Base-by-base conservation (phyloP, 2,888 invertebrate genomes). In the Euphydryas editha region DNA sequence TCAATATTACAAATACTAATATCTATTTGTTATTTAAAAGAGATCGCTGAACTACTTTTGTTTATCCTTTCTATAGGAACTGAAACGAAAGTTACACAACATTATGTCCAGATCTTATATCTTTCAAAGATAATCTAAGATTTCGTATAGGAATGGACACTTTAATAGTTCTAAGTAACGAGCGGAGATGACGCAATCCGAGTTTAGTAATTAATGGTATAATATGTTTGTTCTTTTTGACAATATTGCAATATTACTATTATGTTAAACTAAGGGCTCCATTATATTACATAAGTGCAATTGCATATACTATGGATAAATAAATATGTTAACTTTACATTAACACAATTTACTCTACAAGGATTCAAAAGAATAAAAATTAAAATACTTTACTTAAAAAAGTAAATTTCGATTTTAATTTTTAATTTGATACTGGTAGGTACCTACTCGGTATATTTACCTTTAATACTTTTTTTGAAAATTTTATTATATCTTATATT, bases 91-190 rank as follows among this genome's bases (percentile, higher is more conserved):
- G 57, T 70, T 70, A 59, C 65, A 47, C 67, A 70, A 68, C 57
- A 37, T 47, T 70, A 24, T 51, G 56, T 62, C 55, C 24, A 68
- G 67, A 68, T 70, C 70, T 62, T 62, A 57, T 65, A 55, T 57
- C 57, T 65, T 47, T 57, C 61, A 56, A 57, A 70, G 70, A 70
- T 70, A 67, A 70, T 70, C 70, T 70, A 46, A 65, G 67, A 67
- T 70, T 67, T 60, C 65, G 57, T 62, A 62, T 59, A 59, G 59
- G 63, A 62, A 63, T 59, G 59, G 67, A 67, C 67, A 67, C 56
- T 65, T 70, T 70, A 70, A 70, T 67, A 67, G 70, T 60, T 60
- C 67, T 62, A 62, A 65, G 57, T 70, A 70, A 68, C 68, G 67
- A 70, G 65, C 59, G 24, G 18, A 58, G 68, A 63, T 68, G 67